Base-by-base conservation (phyloP, 2,888 invertebrate species). In the Tiliacea aurago region DNA sequence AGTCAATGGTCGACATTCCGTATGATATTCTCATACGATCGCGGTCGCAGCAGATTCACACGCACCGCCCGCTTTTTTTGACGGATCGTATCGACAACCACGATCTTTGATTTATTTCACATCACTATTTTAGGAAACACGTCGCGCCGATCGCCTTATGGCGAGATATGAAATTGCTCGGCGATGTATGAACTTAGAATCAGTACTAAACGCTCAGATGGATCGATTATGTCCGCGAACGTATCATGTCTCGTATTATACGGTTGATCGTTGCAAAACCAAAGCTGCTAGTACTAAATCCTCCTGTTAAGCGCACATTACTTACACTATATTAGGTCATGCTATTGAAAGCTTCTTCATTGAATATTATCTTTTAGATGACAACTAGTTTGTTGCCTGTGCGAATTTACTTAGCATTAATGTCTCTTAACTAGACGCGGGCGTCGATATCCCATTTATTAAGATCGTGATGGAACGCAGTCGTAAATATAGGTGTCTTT, bases 71-170 rank as follows among this genome's bases (percentile, higher is more conserved):
- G 82, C 84, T 94, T 95, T 95, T 95, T 95, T 92, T 91, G 90
- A 88, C 86, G 81, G 75, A 84, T 84, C 86, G 87, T 94, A 95
- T 93, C 94, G 93, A 94, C 91, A 92, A 90, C 88, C 88, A 90
- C 87, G 89, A 93, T 94, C 94, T 92, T 90, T 94, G 95, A 96
- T 95, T 94, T 95, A 95, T 95, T 95, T 95, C 94, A 94, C 93
- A 95, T 93, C 94, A 93, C 96, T 96, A 93, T 95, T 96, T 96
- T 96, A 96, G 96, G 96, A 94, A 95, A 93, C 94, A 88, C 87
- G 95, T 92, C 93, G 92, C 93, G 93, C 84, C 92, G 87, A 88
- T 90, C 91, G 91, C 91, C 91, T 91, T 95, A 95, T 91, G 93
- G 91, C 92, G 87, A 91, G 94, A 94, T 95, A 95, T 95, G 94